Evolutionary conservation across 2,797 vertebrate genomes (phyloP), one percentile per base, ranked within the genome.

Genomic region (Neoniphon sammara): DNA sequence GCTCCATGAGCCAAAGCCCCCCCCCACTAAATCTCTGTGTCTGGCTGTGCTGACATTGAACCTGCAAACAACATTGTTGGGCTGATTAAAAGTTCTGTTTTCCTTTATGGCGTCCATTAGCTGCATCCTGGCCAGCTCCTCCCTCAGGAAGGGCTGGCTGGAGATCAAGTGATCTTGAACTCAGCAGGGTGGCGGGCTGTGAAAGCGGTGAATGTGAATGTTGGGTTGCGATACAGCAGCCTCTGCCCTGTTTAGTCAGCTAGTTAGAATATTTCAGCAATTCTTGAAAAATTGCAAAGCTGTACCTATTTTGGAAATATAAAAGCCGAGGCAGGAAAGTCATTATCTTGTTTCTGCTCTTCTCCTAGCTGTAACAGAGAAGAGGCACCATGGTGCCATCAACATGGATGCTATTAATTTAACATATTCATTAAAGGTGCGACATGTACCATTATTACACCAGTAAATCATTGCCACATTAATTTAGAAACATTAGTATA

Each of bases 401-500:
- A 78, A 71, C 73, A 47, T 21, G 61, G 52, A 52, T 50, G 53
- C 63, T 76, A 49, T 81, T 36, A 77, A 49, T 71, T 73, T 30
- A 54, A 82, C 27, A 70, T 27, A 49, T 63, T 84, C 46, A 84
- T 89, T 88, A 83, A 44, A 73, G 53, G 57, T 69, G 44, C 4
- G 47, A 52, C 73, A 67, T 72, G 70, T 75, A 8, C 77, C 6
- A n/a, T 47, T 75, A 72, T 56, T 65, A 42, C 75, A 70, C 74
- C 71, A 83, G 71, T 81, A 88, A 83, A 83, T 85, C 78, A 81
- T 84, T 77, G 81, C 27, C 52, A 11, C 62, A 70, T 71, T 85
- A 72, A 87, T 82, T 85, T 84, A 54, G 44, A 66, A 56, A 83
- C 77, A 84, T 87, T 87, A 68, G 73, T 81, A 76, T 80, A 86